Conservation (phyloP, 2,797 vertebrate species). For the Monodelphis domestica region DNA sequence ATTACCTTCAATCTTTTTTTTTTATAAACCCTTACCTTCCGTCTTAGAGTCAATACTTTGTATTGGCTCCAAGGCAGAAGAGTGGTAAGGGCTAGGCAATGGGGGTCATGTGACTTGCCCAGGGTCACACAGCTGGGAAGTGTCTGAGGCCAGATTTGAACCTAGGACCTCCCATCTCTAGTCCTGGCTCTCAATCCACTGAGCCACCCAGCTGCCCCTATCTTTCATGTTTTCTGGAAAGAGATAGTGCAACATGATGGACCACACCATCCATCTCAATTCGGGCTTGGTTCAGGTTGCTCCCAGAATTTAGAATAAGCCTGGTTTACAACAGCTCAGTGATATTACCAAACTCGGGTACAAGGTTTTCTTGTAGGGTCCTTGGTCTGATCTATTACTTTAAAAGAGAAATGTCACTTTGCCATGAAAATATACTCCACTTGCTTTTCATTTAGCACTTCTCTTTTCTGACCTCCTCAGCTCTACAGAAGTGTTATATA, state of each 20-base stretch:
- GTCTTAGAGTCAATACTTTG: no score
- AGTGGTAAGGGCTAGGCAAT: no score
- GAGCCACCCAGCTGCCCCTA: no score
- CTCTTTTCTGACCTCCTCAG: neutral
- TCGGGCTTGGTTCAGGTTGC: neutral
- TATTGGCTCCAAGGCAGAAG: no score
- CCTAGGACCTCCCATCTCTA: no score
- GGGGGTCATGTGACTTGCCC: no score
- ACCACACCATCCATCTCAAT: neutral
- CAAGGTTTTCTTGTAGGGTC: neutral
- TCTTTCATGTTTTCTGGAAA: neutral
- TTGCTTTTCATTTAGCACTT: neutral
- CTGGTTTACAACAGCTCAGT: neutral
- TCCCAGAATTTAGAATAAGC: neutral
- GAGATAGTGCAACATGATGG: neutral
- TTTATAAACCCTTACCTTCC: no score
- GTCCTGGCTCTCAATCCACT: no score
- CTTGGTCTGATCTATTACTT: neutral
- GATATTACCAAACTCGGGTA: neutral
- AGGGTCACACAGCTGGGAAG: no score
- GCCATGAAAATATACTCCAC: neutral
- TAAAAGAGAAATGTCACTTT: neutral
- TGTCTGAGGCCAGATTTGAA: no score
- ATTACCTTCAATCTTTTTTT: no score
- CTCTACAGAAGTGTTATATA: neutral